Evolutionary conservation across 2,888 invertebrate genomes (phyloP).

Genomic region (Chrysotoxum bicinctum): DNA sequence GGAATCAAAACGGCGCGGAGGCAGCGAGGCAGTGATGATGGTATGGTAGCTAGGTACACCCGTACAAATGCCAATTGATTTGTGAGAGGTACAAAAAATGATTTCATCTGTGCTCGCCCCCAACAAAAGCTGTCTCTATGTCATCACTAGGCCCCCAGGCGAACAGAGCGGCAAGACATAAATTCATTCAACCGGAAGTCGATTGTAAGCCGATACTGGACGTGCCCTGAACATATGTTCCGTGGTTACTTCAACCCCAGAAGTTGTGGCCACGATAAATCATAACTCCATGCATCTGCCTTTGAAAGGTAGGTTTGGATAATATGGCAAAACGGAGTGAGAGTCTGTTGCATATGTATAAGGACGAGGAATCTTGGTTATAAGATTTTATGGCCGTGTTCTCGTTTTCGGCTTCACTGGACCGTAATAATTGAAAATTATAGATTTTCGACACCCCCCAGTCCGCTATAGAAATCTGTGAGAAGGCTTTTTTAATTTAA

Average conservation of each 20-base stretch:
- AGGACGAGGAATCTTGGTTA: not conserved
- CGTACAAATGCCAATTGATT: slow-evolving; percentile 66
- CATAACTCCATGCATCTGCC: slow-evolving; percentile 54
- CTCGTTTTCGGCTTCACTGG: slow-evolving; percentile 76
- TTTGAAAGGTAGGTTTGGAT: slow-evolving; percentile 3
- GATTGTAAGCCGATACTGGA: slow-evolving; percentile 51
- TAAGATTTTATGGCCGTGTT: slow-evolving; percentile 40
- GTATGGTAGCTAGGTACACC: not conserved
- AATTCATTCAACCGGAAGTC: slow-evolving; percentile 60
- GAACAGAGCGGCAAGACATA: slow-evolving; percentile 2
- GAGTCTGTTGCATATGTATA: slow-evolving; percentile 50
- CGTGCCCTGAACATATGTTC: slow-evolving; percentile 43
- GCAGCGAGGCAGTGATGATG: not conserved
- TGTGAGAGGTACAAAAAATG: slow-evolving; percentile 32
- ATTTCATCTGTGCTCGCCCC: not conserved
- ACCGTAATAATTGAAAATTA: slow-evolving; percentile 76
- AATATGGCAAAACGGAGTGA: not conserved
- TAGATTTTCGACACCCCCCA: slow-evolving; percentile 38
- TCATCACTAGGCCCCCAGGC: slow-evolving; percentile 8
- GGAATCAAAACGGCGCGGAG: not conserved
- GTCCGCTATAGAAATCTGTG: not conserved
- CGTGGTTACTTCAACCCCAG: slow-evolving; percentile 34
- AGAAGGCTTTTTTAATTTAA: not conserved
- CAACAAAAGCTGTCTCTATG: slow-evolving; percentile 37
- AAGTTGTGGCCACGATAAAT: slow-evolving; percentile 61